Percentiles rank a stretch among this genome's conserved stretches.
phyloP scores from a whole-genome alignment of 2,797 vertebrate species.

The Ammospiza maritima region DNA sequence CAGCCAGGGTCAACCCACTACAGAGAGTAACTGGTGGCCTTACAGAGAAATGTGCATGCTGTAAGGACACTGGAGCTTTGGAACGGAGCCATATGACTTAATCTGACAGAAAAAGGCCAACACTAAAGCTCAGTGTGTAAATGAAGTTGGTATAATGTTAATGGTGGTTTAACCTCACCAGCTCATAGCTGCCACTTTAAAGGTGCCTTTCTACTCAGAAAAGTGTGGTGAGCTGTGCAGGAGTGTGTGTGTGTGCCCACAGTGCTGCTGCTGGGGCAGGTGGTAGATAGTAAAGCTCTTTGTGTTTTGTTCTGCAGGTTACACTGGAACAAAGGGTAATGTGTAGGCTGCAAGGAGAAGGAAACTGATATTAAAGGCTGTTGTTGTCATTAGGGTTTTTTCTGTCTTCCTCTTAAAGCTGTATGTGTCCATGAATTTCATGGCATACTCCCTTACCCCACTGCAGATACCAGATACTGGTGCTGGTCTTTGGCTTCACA shows the following conservation, averaged over 20 bases:
- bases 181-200: background rate
- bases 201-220: background rate
- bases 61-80: background rate
- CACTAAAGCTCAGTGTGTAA: background rate
- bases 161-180: background rate
- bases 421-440: background rate
- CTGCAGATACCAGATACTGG: background rate
- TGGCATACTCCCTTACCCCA: background rate
- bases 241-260: accelerated
- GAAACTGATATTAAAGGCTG: background rate
- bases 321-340: background rate
- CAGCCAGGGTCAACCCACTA: background rate
- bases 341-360: background rate
- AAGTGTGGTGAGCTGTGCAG: background rate
- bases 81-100: background rate
- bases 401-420: background rate
- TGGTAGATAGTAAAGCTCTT: background rate
- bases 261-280: background rate
- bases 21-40: background rate
- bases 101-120: background rate
- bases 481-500: background rate
- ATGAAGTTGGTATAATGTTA: background rate
- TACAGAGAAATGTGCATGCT: background rate
- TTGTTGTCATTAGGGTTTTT: background rate
- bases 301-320: background rate